phyloP scores from a whole-genome alignment of 2,888 invertebrate genomes.

The Chrysolina oricalcia region DNA sequence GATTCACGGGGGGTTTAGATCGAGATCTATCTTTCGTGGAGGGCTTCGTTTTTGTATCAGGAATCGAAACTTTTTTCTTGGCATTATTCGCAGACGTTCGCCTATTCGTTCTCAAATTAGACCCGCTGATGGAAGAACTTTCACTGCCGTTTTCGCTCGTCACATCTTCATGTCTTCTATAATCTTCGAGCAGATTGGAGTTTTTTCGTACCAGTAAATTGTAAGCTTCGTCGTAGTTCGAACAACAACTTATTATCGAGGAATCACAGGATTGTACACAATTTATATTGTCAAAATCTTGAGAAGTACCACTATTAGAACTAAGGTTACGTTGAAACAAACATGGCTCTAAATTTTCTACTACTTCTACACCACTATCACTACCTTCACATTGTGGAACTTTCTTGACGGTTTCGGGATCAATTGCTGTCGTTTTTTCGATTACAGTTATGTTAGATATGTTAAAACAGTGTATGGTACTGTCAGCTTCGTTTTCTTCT shows the following conservation, averaged over 20 bases:
- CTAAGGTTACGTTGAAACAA: slow-evolving; percentile 73
- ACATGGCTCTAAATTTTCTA: slow-evolving; percentile 68
- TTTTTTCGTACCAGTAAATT: slow-evolving; percentile 71
- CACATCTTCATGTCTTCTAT: slow-evolving; percentile 71
- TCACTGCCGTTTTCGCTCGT: slow-evolving; percentile 85
- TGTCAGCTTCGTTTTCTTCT: slow-evolving; percentile 62
- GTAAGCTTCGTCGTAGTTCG: slow-evolving; percentile 79
- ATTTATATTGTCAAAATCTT: slow-evolving; percentile 73
- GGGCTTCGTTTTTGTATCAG: slow-evolving; percentile 66
- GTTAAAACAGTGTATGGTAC: slow-evolving; percentile 67
- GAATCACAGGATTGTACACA: slow-evolving; percentile 84
- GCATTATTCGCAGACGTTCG: slow-evolving; percentile 60
- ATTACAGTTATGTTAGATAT: slow-evolving; percentile 66
- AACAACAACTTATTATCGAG: slow-evolving; percentile 85
- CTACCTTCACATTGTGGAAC: slow-evolving; percentile 77
- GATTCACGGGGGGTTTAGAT: slow-evolving; percentile 65
- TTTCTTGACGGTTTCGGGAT: slow-evolving; percentile 44
- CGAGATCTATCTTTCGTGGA: slow-evolving; percentile 59
- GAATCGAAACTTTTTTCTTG: slow-evolving; percentile 57
- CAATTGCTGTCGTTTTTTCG: slow-evolving; percentile 51
- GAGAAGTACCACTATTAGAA: slow-evolving; percentile 78
- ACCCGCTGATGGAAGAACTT: slow-evolving; percentile 81
- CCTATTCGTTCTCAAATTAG: slow-evolving; percentile 67
- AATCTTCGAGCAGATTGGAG: slow-evolving; percentile 69
- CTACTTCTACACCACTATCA: slow-evolving; percentile 87